phyloP scores from a whole-genome alignment of 2,888 invertebrate species.

The Erebia palarica region DNA sequence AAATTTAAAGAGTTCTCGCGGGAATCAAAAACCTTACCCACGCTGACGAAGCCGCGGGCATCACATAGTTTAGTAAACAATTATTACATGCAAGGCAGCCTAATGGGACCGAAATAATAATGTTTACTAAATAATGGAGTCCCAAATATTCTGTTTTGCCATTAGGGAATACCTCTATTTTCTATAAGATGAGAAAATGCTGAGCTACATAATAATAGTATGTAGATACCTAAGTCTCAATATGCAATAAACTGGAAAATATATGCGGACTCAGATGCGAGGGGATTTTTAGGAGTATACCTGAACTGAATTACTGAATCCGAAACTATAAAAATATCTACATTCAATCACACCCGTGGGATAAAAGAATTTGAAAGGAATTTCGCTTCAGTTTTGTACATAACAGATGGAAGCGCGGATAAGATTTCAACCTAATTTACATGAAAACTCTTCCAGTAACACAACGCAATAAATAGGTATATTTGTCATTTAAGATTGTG shows the following conservation, averaged over 20 bases:
- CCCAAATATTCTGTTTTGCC: no score
- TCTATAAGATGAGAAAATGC: no score
- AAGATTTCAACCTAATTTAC: slow-evolving; percentile 62
- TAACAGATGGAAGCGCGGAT: slow-evolving; percentile 60
- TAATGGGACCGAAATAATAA: no score
- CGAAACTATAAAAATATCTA: slow-evolving; percentile 66
- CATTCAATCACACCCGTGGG: slow-evolving; percentile 64
- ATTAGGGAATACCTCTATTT: no score
- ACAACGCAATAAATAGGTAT: neutral
- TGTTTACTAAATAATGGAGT: no score
- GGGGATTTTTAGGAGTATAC: slow-evolving; percentile 74
- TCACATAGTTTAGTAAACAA: no score
- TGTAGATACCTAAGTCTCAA: slow-evolving; percentile 58
- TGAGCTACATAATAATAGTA: neutral
- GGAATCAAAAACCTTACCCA: no score
- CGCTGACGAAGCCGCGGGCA: no score
- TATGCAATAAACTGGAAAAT: slow-evolving; percentile 77
- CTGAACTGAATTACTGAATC: slow-evolving; percentile 79
- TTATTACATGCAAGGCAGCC: no score
- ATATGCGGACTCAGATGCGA: slow-evolving; percentile 68
- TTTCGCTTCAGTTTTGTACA: slow-evolving; percentile 52
- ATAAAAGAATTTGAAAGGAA: slow-evolving; percentile 68
- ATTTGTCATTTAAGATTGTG: no score
- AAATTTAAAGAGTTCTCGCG: no score
- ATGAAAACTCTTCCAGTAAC: slow-evolving; percentile 62